Evolutionary conservation across 2,888 invertebrate species (phyloP).

Genomic region (Cantharis lateralis): DNA sequence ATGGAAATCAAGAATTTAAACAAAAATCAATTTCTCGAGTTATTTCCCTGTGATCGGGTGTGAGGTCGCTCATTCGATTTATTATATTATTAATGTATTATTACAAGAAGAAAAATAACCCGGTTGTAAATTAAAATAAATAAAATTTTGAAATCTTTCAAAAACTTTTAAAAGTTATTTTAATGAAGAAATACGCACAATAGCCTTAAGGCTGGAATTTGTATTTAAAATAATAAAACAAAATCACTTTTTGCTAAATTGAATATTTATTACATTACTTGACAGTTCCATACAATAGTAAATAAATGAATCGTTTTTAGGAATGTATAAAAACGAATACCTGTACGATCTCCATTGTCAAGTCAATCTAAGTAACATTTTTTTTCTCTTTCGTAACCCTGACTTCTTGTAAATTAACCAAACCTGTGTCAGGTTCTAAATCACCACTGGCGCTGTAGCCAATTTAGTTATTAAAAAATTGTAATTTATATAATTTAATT

Average conservation of each 20-base stretch:
- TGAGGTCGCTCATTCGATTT: no score
- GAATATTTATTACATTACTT: background rate
- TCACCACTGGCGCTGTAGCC: background rate
- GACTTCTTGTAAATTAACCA: background rate
- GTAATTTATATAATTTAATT: no score
- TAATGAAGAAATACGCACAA: no score
- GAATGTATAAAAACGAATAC: background rate
- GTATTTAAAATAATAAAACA: background rate
- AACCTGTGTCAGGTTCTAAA: background rate
- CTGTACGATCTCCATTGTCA: background rate
- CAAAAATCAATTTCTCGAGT: no score
- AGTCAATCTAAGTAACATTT: background rate
- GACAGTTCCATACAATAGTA: background rate
- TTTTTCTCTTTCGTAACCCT: background rate
- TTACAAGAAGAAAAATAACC: no score
- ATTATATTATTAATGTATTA: no score
- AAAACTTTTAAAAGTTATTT: no score
- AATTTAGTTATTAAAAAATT: no score
- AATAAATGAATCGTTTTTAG: background rate
- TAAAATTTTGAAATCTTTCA: no score
- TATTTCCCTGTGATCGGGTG: no score
- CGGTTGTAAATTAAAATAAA: no score
- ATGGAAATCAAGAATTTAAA: no score
- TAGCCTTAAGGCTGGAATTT: background rate
- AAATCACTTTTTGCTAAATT: background rate